These are phyloP conservation scores for Lepidotrigona ventralis DNA, from an alignment of 1,140 invertebrate genomes.

Conservation along the genomic window DNA sequence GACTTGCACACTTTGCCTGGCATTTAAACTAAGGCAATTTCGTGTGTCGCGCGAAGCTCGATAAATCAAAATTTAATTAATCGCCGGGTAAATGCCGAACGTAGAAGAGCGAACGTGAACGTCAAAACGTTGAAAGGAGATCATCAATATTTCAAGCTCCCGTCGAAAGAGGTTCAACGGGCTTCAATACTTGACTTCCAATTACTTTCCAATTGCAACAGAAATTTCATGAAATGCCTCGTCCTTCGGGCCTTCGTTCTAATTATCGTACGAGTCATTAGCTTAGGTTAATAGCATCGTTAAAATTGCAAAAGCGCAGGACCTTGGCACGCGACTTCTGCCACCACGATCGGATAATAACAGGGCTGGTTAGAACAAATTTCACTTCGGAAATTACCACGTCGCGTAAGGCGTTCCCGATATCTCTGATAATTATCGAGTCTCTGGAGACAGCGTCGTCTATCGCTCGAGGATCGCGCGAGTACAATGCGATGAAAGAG, in stretches of 20 bases:
- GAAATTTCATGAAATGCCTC: not conserved
- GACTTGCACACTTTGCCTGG: too few relatives aligned
- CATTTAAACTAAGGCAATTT: not conserved
- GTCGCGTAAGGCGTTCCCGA: constrained; percentile 1
- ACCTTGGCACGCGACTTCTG: not conserved
- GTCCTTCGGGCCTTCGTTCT: too few relatives aligned
- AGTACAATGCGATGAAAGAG: not conserved
- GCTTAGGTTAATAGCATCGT: not conserved
- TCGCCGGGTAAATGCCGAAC: not conserved
- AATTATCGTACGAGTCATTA: not conserved
- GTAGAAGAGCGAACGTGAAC: not conserved
- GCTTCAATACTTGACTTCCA: not conserved
- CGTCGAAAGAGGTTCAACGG: not conserved
- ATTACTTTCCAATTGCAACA: not conserved
- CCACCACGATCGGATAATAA: not conserved
- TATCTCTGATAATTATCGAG: constrained; percentile 20
- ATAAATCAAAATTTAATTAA: not conserved
- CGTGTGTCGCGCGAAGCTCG: not conserved
- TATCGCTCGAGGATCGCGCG: constrained; percentile 2
- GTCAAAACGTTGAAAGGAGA: not conserved
- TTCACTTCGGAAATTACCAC: constrained; percentile 34
- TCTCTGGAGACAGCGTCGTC: not conserved
- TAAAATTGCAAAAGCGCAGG: not conserved
- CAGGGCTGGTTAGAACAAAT: not conserved
- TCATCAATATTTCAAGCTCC: not conserved